phyloP scores from a whole-genome alignment of 2,797 vertebrate genomes.

The Hippoglossus hippoglossus region DNA sequence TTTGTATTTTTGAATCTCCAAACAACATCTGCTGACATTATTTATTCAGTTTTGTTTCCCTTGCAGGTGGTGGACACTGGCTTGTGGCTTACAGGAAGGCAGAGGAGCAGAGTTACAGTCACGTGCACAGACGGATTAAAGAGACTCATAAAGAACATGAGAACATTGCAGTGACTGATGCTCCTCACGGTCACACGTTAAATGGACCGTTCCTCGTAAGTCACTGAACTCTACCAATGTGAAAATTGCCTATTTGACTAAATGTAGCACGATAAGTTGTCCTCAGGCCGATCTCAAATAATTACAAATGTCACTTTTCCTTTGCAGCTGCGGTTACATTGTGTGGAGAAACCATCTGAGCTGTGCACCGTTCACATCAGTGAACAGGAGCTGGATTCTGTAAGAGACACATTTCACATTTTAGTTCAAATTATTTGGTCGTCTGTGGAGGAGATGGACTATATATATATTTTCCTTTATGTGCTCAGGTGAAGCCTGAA shows the following conservation, averaged over 20 bases:
- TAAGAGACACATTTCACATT: constrained; percentile 55
- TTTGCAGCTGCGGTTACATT: constrained; percentile 73
- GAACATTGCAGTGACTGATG: not conserved
- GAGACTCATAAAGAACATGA: constrained; percentile 7
- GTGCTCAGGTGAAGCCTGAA: constrained; percentile 72
- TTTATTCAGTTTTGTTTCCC: not conserved
- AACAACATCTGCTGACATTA: too few species aligned
- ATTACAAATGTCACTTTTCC: not conserved
- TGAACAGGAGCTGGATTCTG: constrained; percentile 71
- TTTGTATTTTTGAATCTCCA: too few species aligned
- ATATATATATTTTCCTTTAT: not conserved
- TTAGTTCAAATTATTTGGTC: not conserved
- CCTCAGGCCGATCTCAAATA: not conserved
- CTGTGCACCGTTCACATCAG: constrained; percentile 78
- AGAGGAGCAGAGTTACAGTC: constrained; percentile 55
- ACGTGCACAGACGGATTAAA: constrained; percentile 31
- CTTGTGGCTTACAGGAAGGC: constrained; percentile 66
- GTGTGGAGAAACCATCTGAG: constrained; percentile 77
- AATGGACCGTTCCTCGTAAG: constrained; percentile 77
- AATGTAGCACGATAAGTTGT: not conserved
- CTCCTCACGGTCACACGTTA: constrained; percentile 51
- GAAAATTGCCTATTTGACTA: not conserved
- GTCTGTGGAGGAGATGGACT: not conserved
- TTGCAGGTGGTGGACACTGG: constrained; percentile 75
- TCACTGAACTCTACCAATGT: not conserved